Base-by-base conservation (phyloP, 2,113 vertebrate species). In the Macroglossus sobrinus region DNA sequence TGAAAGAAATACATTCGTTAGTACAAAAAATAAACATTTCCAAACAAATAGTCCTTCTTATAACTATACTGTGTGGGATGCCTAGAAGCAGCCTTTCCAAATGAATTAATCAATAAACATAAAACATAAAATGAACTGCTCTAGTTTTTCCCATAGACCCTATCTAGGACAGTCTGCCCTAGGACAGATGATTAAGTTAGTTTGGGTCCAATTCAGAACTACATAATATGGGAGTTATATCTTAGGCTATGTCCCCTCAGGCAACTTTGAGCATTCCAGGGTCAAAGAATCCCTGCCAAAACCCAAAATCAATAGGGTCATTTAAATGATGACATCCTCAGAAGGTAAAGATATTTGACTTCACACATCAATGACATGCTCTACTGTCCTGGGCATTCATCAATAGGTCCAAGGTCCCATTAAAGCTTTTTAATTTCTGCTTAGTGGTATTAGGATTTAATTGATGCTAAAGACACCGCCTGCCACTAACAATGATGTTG, bases 391-490 rank as follows among this genome's bases (percentile, higher is more conserved):
- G 38, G 55, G 55, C 57, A 93, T 91, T 96, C 88, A 74, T 97
- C 80, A 85, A 82, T 95, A 96, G 84, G 81, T 91, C 95, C 84
- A 93, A 96, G 84, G 94, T 92, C 88, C 80, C 94, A 97, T 98
- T 96, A 93, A 85, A 95, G 72, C 93, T 45, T 96, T 98, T 96
- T 95, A 96, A 97, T 97, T 96, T 97, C 93, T 96, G 43, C 84
- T 94, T 92, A 95, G 90, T 84, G 16, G 47, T 78, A 92, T 88
- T 84, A 74, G 76, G 35, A 61, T 97, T 95, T 96, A 97, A 95
- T 47, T 97, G 84, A 95, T 82, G 91, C 53, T 84, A 95, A 95
- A 95, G 93, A 95, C 55, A 82, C 55, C 2, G 8, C 30, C 72
- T 95, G 61, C 30, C 72, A 92, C 71, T 95, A 81, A 90, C 90